Evolutionary conservation across 2,797 vertebrate species (phyloP).

Genomic region (Simalia tracyae): DNA sequence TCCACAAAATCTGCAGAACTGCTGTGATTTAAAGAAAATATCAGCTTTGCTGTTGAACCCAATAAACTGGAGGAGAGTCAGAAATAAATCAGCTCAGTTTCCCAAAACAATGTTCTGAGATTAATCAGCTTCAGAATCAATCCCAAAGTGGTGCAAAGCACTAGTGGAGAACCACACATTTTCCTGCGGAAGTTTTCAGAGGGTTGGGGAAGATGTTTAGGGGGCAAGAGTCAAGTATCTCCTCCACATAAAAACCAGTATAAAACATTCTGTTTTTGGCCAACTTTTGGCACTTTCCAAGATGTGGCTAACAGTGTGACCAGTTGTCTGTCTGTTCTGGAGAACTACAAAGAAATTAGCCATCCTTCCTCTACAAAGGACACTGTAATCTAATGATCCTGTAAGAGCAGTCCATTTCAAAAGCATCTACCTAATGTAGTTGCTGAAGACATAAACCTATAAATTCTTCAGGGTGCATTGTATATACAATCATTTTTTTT

Average conservation of each 20-base stretch:
- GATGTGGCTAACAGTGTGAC: not conserved
- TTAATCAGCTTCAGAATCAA: not conserved
- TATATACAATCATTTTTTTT: not conserved
- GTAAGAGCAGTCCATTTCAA: not conserved
- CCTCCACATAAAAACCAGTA: no score
- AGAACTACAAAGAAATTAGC: not conserved
- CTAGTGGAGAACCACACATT: not conserved
- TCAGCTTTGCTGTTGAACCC: not conserved
- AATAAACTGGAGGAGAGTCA: not conserved
- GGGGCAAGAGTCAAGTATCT: no score
- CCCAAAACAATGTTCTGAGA: not conserved
- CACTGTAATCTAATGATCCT: not conserved
- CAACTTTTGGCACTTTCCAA: no score
- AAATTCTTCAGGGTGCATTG: not conserved
- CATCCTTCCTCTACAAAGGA: not conserved
- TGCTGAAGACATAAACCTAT: not conserved
- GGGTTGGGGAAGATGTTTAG: not conserved
- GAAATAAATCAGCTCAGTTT: not conserved
- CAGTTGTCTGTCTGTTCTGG: not conserved
- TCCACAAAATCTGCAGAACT: not conserved
- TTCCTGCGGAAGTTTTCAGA: not conserved
- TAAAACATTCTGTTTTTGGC: no score
- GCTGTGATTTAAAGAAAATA: not conserved
- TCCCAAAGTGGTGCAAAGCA: not conserved
- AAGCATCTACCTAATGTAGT: not conserved